A percentile compares a stretch with the other conserved stretches of the same genome.
Conservation (phyloP, 2,888 invertebrate genomes). For the Scaptomyza polygonia region DNA sequence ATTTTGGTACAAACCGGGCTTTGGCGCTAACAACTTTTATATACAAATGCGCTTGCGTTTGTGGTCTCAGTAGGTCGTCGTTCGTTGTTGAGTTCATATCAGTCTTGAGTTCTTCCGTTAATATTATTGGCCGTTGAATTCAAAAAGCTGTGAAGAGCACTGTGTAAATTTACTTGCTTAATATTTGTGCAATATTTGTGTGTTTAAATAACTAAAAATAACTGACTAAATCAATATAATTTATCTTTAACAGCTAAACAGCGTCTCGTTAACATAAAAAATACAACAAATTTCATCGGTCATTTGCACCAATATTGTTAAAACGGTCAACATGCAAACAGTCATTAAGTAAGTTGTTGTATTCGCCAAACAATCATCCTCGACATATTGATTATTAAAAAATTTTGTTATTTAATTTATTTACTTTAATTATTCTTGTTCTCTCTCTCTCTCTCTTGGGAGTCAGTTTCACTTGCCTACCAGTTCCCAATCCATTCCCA, state of each 20-base stretch:
- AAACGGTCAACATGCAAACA: constrained; percentile 81
- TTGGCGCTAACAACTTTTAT: constrained; percentile 41
- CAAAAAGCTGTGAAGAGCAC: constrained; percentile 46
- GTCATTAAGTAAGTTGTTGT: constrained; percentile 82
- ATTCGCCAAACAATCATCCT: constrained; percentile 9
- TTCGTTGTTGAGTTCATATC: constrained; percentile 51
- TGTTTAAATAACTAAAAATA: too few relatives aligned
- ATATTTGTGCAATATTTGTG: constrained; percentile 25
- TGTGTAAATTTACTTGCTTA: constrained; percentile 44
- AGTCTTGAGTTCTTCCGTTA: constrained; percentile 16
- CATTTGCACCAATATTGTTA: constrained; percentile 51
- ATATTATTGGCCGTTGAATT: constrained; percentile 40
- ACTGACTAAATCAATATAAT: constrained; percentile 59
- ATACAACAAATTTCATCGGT: constrained; percentile 22
- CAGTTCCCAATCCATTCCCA: constrained; percentile 28
- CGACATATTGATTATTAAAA: background rate
- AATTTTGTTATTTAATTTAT: too few relatives aligned
- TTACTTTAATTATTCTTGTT: too few relatives aligned
- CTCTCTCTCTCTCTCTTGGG: background rate
- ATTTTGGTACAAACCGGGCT: constrained; percentile 26
- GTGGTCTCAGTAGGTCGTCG: constrained; percentile 48
- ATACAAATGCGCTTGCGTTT: constrained; percentile 41
- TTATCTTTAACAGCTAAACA: constrained; percentile 65
- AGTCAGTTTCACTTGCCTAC: constrained; percentile 4
- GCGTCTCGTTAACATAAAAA: constrained; percentile 41